Conservation (phyloP, 2,113 vertebrate genomes). For the Chaetodon auriga region DNA sequence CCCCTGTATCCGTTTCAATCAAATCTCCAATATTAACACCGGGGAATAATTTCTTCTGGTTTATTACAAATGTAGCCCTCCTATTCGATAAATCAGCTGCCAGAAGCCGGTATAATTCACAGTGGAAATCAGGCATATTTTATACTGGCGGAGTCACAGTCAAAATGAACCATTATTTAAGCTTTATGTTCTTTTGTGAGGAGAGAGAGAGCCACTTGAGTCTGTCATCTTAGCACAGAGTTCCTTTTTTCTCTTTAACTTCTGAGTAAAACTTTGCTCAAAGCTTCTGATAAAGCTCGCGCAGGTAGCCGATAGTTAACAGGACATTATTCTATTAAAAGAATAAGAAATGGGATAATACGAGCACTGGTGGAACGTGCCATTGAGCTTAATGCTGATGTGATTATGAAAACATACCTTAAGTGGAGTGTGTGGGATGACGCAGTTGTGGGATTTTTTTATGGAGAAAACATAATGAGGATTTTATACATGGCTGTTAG, state of each 20-base stretch:
- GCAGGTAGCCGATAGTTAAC: slow-evolving; percentile 11
- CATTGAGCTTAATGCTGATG: not conserved
- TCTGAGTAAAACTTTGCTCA: slow-evolving; percentile 39
- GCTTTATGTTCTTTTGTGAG: slow-evolving; percentile 56
- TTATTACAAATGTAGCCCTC: slow-evolving; percentile 77
- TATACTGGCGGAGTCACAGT: slow-evolving; percentile 69
- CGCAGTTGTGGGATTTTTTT: not conserved
- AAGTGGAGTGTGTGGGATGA: not conserved
- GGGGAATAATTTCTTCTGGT: slow-evolving; percentile 76
- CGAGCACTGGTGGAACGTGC: not conserved
- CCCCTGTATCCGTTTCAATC: slow-evolving; percentile 81
- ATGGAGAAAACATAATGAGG: slow-evolving; percentile 26
- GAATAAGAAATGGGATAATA: not conserved
- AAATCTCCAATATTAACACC: slow-evolving; percentile 81
- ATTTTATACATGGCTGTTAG: slow-evolving; percentile 2
- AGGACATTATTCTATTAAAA: not conserved
- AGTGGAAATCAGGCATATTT: slow-evolving; percentile 77
- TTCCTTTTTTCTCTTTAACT: slow-evolving; percentile 19
- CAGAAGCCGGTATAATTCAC: slow-evolving; percentile 70
- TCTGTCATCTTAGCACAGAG: not conserved
- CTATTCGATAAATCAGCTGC: slow-evolving; percentile 73
- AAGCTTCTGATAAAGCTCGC: slow-evolving; percentile 25
- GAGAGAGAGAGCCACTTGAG: slow-evolving; percentile 39
- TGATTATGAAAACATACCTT: not conserved
- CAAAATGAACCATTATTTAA: slow-evolving; percentile 72